Evolutionary conservation across 2,797 vertebrate genomes (phyloP).

Genomic region (Gambusia yucatana): DNA sequence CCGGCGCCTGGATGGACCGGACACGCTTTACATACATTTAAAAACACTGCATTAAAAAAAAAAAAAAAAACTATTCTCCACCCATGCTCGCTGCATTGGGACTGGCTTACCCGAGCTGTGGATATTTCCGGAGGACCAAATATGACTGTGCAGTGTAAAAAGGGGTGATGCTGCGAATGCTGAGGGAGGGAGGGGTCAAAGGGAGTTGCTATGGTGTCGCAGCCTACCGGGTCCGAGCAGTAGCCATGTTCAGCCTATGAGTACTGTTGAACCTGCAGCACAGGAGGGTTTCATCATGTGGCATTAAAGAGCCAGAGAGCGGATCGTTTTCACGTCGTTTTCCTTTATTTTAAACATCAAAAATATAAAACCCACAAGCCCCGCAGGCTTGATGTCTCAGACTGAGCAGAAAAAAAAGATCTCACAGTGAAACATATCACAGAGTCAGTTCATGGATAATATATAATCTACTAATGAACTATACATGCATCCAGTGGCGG

Average conservation of each 20-base stretch:
- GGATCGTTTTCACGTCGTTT: conserved; percentile 24
- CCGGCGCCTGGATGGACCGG: conserved; percentile 43
- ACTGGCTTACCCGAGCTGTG: conserved; percentile 86
- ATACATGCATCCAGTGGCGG: neutral
- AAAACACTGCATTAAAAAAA: conserved; percentile 75
- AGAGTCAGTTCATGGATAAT: conserved; percentile 46
- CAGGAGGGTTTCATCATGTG: neutral
- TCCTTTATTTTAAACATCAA: conserved; percentile 65
- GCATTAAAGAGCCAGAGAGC: conserved; percentile 17
- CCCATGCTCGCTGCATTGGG: conserved; percentile 81
- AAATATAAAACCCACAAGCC: conserved; percentile 67
- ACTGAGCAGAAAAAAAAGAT: conserved; percentile 25
- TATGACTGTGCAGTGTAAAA: conserved; percentile 85
- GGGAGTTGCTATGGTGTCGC: conserved; percentile 83
- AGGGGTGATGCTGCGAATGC: conserved; percentile 81
- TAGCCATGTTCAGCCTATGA: conserved; percentile 76
- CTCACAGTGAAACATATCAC: conserved; percentile 60
- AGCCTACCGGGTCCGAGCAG: conserved; percentile 83
- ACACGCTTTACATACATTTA: conserved; percentile 61
- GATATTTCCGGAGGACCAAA: conserved; percentile 89
- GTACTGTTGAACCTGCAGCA: conserved; percentile 73
- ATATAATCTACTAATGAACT: conserved; percentile 20
- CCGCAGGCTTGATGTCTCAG: conserved; percentile 66
- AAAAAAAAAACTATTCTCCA: conserved; percentile 77
- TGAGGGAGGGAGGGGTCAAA: conserved; percentile 80